A percentile compares a stretch with the other conserved stretches of the same genome.
Evolutionary conservation across 2,797 vertebrate species (phyloP).

Genomic region (Sandelia bainsii): DNA sequence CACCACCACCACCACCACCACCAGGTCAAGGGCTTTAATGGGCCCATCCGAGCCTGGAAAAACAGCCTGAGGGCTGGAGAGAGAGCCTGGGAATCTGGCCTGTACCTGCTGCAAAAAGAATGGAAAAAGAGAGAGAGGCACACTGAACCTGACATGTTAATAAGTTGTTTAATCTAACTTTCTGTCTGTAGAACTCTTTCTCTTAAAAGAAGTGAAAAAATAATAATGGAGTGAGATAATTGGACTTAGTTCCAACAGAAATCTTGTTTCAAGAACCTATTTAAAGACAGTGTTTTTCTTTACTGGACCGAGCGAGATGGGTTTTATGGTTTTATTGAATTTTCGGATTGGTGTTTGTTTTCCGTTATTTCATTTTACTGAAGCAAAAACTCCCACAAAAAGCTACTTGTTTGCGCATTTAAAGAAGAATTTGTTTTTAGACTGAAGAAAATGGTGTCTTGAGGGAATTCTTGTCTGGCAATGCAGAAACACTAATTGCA

Average conservation of each 20-base stretch:
- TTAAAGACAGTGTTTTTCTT: conserved; percentile 32
- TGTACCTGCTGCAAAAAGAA: conserved; percentile 29
- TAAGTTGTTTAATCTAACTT: conserved; percentile 45
- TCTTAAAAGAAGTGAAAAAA: conserved; percentile 25
- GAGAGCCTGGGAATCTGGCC: conserved; percentile 42
- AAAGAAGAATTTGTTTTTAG: conserved; percentile 26
- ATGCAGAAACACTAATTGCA: conserved; percentile 9
- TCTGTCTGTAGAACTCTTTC: conserved; percentile 16
- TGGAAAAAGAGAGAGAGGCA: conserved; percentile 31
- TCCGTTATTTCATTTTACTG: conserved; percentile 29
- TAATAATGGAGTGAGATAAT: conserved; percentile 50
- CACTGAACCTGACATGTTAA: conserved; percentile 33
- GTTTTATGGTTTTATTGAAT: conserved; percentile 25
- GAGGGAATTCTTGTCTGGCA: conserved; percentile 25
- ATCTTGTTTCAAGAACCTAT: conserved; percentile 29
- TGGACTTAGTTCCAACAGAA: conserved; percentile 50
- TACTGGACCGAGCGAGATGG: conserved; percentile 1
- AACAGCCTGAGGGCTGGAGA: conserved; percentile 35
- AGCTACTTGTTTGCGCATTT: conserved; percentile 19
- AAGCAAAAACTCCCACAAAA: conserved; percentile 16
- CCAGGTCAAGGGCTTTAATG: conserved; percentile 50
- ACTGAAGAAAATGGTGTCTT: not conserved
- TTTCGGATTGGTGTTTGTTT: conserved; percentile 25
- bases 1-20: conserved; percentile 45
- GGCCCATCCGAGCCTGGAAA: conserved; percentile 49